Evolutionary conservation across 2,888 invertebrate species (phyloP).

Genomic region (Sinelater perroti): DNA sequence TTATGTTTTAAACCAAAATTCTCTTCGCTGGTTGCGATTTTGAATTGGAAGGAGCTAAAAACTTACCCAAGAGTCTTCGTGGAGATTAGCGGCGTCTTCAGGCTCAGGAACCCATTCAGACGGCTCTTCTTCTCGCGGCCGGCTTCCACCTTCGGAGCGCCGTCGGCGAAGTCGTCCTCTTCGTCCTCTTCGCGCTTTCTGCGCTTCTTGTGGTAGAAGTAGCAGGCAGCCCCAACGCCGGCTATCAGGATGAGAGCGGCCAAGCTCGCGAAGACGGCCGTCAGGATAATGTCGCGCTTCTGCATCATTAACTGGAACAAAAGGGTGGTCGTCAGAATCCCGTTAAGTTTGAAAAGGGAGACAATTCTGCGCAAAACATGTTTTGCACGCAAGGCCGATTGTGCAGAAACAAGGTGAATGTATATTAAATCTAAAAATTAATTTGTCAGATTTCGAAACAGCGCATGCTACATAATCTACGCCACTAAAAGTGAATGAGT

Average conservation of each 20-base stretch:
- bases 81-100: slow-evolving; percentile 78
- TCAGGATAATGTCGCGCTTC: slow-evolving; percentile 72
- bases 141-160: slow-evolving; percentile 45
- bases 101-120: slow-evolving; percentile 72
- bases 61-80: slow-evolving; percentile 81
- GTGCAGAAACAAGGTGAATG: no score
- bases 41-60: no score
- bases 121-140: slow-evolving; percentile 65
- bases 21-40: no score
- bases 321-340: no score
- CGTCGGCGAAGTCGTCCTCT: slow-evolving; percentile 65
- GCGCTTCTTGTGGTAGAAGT: slow-evolving; percentile 65
- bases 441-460: no score
- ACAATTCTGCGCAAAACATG: background rate
- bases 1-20: no score
- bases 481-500: no score
- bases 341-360: background rate
- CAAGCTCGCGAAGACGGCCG: slow-evolving; percentile 71
- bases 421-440: no score
- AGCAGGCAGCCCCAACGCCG: slow-evolving; percentile 66
- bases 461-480: no score
- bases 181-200: slow-evolving; percentile 66
- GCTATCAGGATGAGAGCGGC: slow-evolving; percentile 68
- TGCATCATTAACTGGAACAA: slow-evolving; percentile 71
- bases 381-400: no score